Evolutionary conservation across 92 coral and sea anemone species (phyloP).

Genomic region (Ricordea florida): DNA sequence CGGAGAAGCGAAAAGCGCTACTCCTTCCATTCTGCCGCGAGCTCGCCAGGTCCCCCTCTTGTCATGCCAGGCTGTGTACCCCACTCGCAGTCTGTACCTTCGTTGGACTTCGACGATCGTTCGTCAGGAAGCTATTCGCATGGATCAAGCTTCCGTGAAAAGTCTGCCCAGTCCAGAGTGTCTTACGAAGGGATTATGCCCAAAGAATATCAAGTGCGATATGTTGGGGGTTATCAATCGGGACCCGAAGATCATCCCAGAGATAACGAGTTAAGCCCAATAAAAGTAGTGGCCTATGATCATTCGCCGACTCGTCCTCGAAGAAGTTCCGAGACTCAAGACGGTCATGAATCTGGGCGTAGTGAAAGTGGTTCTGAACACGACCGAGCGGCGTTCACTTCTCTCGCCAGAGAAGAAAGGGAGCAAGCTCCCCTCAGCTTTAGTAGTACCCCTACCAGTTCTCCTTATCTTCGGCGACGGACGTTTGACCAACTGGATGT

Average conservation of each 20-base stretch:
- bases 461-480: slow-evolving; percentile 60
- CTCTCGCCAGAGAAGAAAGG: slow-evolving; percentile 17
- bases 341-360: background rate
- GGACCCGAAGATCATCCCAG: slow-evolving; percentile 41
- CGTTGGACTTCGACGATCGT: slow-evolving; percentile 2
- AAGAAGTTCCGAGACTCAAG: slow-evolving; percentile 50
- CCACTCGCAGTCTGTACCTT: slow-evolving; percentile 14
- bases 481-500: slow-evolving; percentile 25
- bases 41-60: slow-evolving; percentile 3
- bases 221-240: slow-evolving; percentile 86
- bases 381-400: background rate
- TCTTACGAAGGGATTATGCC: slow-evolving; percentile 39
- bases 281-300: slow-evolving; percentile 46
- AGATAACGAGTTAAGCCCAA: slow-evolving; percentile 28
- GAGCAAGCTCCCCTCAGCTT: background rate
- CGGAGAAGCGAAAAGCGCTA: background rate
- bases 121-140: background rate
- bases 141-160: background rate
- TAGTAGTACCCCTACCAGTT: slow-evolving; percentile 45
- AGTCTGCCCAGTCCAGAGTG: slow-evolving; percentile 29
- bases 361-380: slow-evolving; percentile 11
- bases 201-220: slow-evolving; percentile 68
- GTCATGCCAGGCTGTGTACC: background rate
- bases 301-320: slow-evolving; percentile 66
- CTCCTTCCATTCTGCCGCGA: background rate